Evolutionary conservation across 2,113 vertebrate genomes (phyloP).

Genomic region (Notechis scutatus): DNA sequence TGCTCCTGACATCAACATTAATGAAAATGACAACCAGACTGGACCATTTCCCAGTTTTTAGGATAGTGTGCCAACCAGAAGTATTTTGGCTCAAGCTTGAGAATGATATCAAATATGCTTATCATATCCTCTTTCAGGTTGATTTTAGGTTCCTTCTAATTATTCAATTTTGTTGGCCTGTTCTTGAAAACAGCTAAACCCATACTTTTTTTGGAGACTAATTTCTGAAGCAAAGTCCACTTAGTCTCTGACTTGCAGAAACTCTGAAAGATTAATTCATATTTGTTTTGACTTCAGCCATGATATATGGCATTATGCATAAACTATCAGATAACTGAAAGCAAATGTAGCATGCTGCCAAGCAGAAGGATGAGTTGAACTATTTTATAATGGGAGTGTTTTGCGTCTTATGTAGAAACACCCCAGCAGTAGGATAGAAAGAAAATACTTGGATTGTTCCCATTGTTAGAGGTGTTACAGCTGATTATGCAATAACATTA

Average conservation of each 20-base stretch:
- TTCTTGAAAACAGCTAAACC: neutral
- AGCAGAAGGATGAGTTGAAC: neutral
- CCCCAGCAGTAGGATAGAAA: neutral
- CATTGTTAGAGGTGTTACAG: neutral
- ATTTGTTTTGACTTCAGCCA: neutral
- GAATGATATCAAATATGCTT: neutral
- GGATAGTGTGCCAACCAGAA: constrained; percentile 4
- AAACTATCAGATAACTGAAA: neutral
- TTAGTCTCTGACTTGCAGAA: neutral
- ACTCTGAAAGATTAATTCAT: neutral
- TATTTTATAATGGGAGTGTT: neutral
- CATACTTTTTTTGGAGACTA: too few species aligned
- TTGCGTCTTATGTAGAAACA: neutral
- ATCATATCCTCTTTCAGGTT: constrained; percentile 1
- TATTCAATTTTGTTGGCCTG: neutral
- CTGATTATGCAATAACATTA: fast-evolving
- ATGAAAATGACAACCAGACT: constrained; percentile 32
- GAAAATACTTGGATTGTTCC: neutral
- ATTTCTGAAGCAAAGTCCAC: neutral
- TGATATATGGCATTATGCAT: neutral
- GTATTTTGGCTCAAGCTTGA: neutral
- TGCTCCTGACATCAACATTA: constrained; percentile 36
- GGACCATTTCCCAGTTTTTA: constrained; percentile 28
- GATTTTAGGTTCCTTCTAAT: neutral
- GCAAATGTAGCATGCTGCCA: neutral